Base-by-base conservation (phyloP, 2,888 invertebrate species). In the Ophioninae sp. region DNA sequence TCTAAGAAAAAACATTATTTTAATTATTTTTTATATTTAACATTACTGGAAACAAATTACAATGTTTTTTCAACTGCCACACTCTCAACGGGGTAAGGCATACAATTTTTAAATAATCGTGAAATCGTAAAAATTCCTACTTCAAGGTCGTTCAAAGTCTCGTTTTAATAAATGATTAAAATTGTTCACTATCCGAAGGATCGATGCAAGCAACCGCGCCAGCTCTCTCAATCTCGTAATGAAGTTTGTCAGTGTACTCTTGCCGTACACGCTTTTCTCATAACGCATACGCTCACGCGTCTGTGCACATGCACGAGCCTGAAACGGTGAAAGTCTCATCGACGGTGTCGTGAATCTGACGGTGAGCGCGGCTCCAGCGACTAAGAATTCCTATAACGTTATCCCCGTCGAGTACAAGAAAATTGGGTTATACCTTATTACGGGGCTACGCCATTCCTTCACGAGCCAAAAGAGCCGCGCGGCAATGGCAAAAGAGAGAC, bases 311-410 rank as follows among this genome's bases (percentile, higher is more conserved):
- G 59, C 57, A 50, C 62, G 69, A 62, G 17, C 67, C 56, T 73
- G 68, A 82, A 85, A 83, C 85, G 88, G 90, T 91, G 90, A 90
- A 90, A 90, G 91, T 89, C 87, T 87, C 87, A 83, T 89, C 85
- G 88, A 85, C 88, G 88, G 87, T 82, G 70, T 76, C 79, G 69
- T 70, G 79, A 85, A 85, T 88, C 85, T 86, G 87, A 85, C 85
- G 77, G 79, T 74, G 82, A 86, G 85, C 83, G 59, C 75, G 64
- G 65, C 76, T 75, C 64, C 79, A 64, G 62, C 79, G 67, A 62
- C 62, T 69, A 62, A 56, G 61, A 23, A 21, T 50, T 70, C 62
- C 21, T 76, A 41, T 37, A 78, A 62, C 62, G 77, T 62, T 79
- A 79, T 83, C 76, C 67, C 57, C 75, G 6, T 56, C 67, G 41